Evolutionary conservation across 2,888 invertebrate species (phyloP).

Genomic region (Orgyia antiqua): DNA sequence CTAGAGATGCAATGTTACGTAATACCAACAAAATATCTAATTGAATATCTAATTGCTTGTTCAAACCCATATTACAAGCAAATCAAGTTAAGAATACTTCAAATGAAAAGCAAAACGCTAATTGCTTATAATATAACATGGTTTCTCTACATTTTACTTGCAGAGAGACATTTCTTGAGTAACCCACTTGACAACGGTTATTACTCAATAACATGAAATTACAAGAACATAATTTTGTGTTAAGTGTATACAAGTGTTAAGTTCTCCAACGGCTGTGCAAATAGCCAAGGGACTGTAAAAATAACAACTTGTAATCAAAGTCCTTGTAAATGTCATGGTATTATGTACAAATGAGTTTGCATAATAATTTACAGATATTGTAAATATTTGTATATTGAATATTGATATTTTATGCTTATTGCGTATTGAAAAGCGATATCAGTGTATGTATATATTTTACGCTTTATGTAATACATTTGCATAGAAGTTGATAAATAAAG

Average conservation of each 20-base stretch:
- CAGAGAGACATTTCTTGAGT: slow-evolving; percentile 13
- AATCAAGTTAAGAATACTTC: no score
- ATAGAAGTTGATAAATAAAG: no score
- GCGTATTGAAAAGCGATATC: no score
- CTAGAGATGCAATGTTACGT: no score
- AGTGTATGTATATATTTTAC: no score
- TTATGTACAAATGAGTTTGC: slow-evolving; percentile 1
- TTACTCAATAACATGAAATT: slow-evolving; percentile 20
- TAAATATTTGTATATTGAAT: not conserved
- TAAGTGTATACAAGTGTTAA: slow-evolving; percentile 2
- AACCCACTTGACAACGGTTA: slow-evolving; percentile 8
- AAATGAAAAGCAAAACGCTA: no score
- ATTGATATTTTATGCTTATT: slow-evolving; percentile 1
- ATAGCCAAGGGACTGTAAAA: not conserved
- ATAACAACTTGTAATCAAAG: not conserved
- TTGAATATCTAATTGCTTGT: no score
- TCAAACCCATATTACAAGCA: no score
- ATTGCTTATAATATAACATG: no score
- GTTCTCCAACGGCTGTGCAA: slow-evolving; percentile 1
- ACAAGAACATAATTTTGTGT: slow-evolving; percentile 15
- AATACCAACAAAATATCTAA: no score
- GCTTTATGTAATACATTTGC: no score
- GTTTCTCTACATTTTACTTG: no score
- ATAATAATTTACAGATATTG: not conserved
- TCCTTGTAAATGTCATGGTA: slow-evolving; percentile 1